These are phyloP conservation scores for Tenthredo amoena DNA, from an alignment of 2,888 invertebrate genomes.

Conservation along the genomic window DNA sequence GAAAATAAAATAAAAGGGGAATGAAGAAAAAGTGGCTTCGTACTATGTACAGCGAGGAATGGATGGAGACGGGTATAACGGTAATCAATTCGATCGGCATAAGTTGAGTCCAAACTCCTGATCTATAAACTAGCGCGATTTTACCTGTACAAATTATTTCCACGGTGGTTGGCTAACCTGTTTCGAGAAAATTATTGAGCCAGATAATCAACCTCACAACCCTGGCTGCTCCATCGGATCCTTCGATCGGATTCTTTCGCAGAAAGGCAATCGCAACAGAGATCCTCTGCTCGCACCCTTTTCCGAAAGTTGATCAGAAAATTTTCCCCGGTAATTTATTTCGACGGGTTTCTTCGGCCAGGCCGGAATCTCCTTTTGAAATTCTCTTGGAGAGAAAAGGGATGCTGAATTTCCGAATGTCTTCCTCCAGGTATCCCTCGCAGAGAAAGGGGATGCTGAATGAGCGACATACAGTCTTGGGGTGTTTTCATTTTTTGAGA, in stretches of 20 bases:
- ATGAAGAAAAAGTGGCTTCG: background rate
- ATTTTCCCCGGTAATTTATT: slow-evolving; percentile 3
- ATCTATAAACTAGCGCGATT: background rate
- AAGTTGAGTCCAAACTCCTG: slow-evolving; percentile 6
- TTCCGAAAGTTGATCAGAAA: background rate
- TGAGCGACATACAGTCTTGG: background rate
- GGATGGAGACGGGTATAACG: background rate
- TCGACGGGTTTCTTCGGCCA: background rate
- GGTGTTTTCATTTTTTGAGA: background rate
- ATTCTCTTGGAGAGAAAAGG: background rate
- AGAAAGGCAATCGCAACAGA: slow-evolving; percentile 5
- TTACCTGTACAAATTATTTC: background rate
- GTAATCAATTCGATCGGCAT: slow-evolving; percentile 33
- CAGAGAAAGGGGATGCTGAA: background rate
- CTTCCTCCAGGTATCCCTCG: background rate
- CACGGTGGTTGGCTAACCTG: background rate
- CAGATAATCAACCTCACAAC: slow-evolving; percentile 1
- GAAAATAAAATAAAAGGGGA: background rate
- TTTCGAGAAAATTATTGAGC: slow-evolving; percentile 10
- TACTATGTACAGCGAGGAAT: background rate
- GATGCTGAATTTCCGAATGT: background rate
- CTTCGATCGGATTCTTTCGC: background rate
- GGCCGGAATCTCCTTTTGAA: background rate
- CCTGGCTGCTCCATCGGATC: background rate
- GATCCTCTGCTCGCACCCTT: background rate